Percentiles rank a stretch among this genome's conserved stretches.
phyloP scores from a whole-genome alignment of 1,140 invertebrate species.

The Anagrus nilaparvatae region DNA sequence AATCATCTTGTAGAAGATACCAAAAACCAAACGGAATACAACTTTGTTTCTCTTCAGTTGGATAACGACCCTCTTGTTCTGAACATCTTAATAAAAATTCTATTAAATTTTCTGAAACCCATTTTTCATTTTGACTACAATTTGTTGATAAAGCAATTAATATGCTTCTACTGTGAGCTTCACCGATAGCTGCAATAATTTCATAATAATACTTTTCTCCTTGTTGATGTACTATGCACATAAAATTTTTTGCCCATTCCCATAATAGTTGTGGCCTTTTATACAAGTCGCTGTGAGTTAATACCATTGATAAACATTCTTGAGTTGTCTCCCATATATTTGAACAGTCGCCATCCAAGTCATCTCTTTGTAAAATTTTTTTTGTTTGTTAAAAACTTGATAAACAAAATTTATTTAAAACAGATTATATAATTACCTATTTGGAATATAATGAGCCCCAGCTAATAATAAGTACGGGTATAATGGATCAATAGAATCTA shows the following conservation, averaged over 20 bases:
- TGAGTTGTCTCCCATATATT: conserved; percentile 30
- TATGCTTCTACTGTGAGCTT: conserved; percentile 29
- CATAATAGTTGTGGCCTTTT: conserved; percentile 28
- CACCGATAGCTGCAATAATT: conserved; percentile 33
- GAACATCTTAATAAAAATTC: conserved; percentile 62
- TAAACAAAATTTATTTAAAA: background rate
- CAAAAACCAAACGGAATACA: conserved; percentile 75
- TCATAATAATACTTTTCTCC: conserved; percentile 29
- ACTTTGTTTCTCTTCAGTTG: conserved; percentile 56
- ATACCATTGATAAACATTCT: conserved; percentile 30
- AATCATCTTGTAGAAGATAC: conserved; percentile 77
- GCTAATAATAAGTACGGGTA: conserved; percentile 31
- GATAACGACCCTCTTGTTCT: conserved; percentile 69
- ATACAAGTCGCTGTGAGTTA: conserved; percentile 25
- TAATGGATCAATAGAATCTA: conserved; percentile 29
- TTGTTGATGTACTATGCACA: conserved; percentile 26
- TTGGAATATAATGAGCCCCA: conserved; percentile 28
- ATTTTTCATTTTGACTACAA: conserved; percentile 33
- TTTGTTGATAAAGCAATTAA: conserved; percentile 30
- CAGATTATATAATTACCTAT: conserved; percentile 21
- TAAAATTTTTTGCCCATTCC: conserved; percentile 30
- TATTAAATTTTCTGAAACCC: conserved; percentile 42
- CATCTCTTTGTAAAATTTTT: conserved; percentile 17
- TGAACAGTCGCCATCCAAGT: conserved; percentile 19
- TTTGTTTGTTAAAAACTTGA: background rate